Conservation (phyloP, 2,888 invertebrate genomes). For the Pheosia gnoma region DNA sequence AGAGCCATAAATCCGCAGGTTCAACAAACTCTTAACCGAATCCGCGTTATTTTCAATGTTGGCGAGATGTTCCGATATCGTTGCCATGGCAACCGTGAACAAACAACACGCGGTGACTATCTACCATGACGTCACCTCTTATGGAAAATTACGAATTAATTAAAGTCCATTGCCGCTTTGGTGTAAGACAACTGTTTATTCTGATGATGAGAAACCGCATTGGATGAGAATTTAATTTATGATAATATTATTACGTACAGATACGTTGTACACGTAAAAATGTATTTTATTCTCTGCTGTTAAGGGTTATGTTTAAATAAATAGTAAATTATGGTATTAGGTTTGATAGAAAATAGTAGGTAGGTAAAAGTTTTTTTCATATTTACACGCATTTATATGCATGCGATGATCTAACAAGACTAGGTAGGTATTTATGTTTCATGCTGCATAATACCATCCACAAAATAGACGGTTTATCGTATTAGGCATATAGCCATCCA, state of each 20-base stretch:
- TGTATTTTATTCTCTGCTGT: constrained; percentile 23
- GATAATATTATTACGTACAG: background rate
- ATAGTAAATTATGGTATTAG: constrained; percentile 16
- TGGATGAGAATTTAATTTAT: background rate
- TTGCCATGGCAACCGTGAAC: constrained; percentile 63
- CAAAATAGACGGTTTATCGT: no score
- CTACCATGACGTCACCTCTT: background rate
- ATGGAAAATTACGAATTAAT: background rate
- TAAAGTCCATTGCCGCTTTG: constrained; percentile 13
- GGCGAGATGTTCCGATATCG: constrained; percentile 72
- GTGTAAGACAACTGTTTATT: background rate
- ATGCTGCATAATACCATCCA: no score
- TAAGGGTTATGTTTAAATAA: constrained; percentile 29
- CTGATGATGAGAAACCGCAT: background rate
- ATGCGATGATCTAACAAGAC: no score
- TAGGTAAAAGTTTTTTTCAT: background rate
- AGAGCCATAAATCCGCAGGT: constrained; percentile 48
- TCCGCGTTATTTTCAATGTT: constrained; percentile 55
- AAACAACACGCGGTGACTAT: constrained; percentile 47
- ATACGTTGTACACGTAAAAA: constrained; percentile 17
- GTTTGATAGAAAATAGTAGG: background rate
- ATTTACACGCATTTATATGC: no score
- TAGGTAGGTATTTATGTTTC: no score
- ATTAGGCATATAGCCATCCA: no score
- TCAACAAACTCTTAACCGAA: constrained; percentile 70